Conservation (phyloP, 2,113 vertebrate genomes). For the Anguilla rostrata region DNA sequence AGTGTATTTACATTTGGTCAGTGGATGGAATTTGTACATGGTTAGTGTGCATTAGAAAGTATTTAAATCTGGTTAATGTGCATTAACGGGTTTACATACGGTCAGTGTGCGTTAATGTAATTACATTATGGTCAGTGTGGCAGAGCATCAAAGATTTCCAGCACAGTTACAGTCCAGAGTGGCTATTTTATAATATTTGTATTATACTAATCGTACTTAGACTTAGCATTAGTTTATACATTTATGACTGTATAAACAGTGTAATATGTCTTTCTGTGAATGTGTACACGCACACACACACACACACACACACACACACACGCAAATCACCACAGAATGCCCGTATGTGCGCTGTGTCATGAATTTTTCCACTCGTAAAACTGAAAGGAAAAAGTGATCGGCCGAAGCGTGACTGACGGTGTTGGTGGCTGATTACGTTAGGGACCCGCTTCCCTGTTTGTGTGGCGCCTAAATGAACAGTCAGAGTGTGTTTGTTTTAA, state of each 20-base stretch:
- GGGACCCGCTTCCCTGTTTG: conserved; percentile 48
- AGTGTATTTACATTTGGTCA: background rate
- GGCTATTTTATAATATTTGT: no score
- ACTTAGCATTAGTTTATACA: background rate
- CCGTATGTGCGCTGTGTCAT: background rate
- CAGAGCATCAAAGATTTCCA: no score
- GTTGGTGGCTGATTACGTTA: conserved; percentile 44
- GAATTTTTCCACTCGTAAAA: conserved; percentile 34
- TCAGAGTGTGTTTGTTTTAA: conserved; percentile 45
- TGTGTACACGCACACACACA: background rate
- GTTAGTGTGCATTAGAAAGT: no score
- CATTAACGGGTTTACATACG: no score
- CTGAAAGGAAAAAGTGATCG: conserved; percentile 44
- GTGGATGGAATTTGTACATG: background rate
- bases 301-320: background rate
- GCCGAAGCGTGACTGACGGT: conserved; percentile 34
- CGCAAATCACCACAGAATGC: background rate
- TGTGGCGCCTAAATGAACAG: conserved; percentile 57
- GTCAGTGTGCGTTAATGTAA: no score
- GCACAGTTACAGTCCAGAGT: no score
- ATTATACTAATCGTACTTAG: no score
- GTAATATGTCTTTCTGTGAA: background rate
- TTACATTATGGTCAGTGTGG: no score
- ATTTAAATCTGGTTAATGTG: no score
- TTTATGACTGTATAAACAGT: background rate